Base-by-base conservation (phyloP, 2,888 invertebrate species). In the Elysia crispata region DNA sequence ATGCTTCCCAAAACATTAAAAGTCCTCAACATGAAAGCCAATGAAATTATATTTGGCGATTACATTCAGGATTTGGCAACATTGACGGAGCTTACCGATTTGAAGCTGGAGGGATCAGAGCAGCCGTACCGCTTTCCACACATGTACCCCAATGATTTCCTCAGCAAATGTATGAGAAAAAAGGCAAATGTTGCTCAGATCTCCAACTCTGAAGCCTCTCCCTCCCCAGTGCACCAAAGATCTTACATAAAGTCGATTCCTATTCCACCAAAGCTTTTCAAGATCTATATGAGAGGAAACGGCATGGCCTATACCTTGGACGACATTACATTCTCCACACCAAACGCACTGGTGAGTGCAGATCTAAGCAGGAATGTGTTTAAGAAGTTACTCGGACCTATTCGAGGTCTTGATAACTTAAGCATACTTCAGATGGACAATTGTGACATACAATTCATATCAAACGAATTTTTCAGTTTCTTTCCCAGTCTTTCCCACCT, bases 1-100 rank as follows among this genome's bases (percentile, higher is more conserved):
- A 54, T 75, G 33, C 50, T 83, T 28, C 82, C 82, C 20, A 15
- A 54, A 13, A 80, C 74, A n/a, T 66, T 82, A 1, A 80, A 6
- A 60, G 18, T 49, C 18, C 41, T 76, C 1, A 72, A 76, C 31
- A 28, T 78, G 0, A 75, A 64, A 5, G 77, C 72, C 28, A 82
- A 82, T 49, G 60, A 66, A 23, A 77, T 77, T 54, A 70, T 74
- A 64, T 78, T 80, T 66, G 77, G 78, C 0, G 66, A 80, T 0
- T 82, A 80, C 57, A 57, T 74, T 66, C 62, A 80, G 25, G 78
- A 82, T 57, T 25, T 82, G 80, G n/a, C 20, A 0, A 62, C 33
- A 1, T 57, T 82, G 31, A 33, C 54, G 15, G 49, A 23, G 5
- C 57, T 82, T 57, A 60, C 75, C 23, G 41, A 31, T 1, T 50